Conservation (phyloP, 2,888 invertebrate species). For the Pristionchus maxplancki region DNA sequence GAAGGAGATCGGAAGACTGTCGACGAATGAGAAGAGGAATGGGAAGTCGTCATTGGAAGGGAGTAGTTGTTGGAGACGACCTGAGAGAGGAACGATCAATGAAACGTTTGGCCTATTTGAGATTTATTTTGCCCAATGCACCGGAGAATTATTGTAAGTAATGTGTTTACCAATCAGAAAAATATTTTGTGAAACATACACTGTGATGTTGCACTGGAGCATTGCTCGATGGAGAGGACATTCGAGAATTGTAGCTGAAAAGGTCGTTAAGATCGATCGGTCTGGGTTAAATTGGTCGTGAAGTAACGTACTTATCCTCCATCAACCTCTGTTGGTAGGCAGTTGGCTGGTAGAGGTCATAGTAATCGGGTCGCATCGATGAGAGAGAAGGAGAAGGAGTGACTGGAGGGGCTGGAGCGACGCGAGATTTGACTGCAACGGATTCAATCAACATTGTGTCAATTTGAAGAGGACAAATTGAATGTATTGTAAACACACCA, state of each 20-base stretch:
- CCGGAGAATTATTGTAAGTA: no score
- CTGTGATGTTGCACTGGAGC: background rate
- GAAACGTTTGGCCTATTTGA: background rate
- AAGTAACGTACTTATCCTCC: background rate
- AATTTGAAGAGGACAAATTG: background rate
- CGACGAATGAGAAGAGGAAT: conserved; percentile 6
- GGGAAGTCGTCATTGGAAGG: conserved; percentile 4
- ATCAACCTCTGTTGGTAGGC: conserved; percentile 29
- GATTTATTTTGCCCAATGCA: no score
- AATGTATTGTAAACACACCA: background rate
- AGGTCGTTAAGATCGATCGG: no score
- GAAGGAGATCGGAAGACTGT: conserved; percentile 48
- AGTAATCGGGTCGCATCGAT: conserved; percentile 2
- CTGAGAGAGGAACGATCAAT: background rate
- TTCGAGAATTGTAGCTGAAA: conserved; percentile 7
- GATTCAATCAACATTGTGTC: background rate
- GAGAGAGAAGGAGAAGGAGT: background rate
- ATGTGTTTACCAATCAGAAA: background rate
- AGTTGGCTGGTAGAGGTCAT: conserved; percentile 1
- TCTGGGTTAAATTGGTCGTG: background rate
- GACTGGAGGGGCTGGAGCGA: background rate
- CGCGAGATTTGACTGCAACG: background rate
- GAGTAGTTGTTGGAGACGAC: background rate
- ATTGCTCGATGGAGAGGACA: conserved; percentile 1
- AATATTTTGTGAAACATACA: background rate